These are phyloP conservation scores for Lasioglossum figueresi DNA, from an alignment of 2,888 invertebrate genomes.

Conservation along the genomic window DNA sequence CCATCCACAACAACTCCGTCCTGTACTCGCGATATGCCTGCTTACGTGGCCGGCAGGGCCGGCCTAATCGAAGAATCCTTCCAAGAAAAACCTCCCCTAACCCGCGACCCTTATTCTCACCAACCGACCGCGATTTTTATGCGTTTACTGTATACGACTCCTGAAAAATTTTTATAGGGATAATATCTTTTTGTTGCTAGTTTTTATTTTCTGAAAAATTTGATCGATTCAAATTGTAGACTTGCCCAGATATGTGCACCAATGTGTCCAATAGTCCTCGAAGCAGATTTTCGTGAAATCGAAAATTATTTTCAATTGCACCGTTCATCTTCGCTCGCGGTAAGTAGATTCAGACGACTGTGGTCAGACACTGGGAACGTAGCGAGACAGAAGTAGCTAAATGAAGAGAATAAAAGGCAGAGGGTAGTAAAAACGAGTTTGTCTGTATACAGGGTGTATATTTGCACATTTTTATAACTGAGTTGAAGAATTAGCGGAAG, in stretches of 20 bases:
- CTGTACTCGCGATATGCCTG: conserved; percentile 78
- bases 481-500: conserved; percentile 45
- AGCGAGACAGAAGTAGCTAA: not conserved
- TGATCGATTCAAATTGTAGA: not conserved
- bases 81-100: conserved; percentile 10
- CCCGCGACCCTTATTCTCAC: too few relatives aligned
- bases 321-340: not conserved
- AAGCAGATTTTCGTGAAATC: not conserved
- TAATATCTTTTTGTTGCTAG: not conserved
- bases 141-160: not conserved
- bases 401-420: not conserved
- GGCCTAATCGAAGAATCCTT: conserved; percentile 55
- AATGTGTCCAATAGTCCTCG: not conserved
- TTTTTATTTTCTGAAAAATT: not conserved
- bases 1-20: conserved; percentile 72
- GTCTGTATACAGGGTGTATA: not conserved
- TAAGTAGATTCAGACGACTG: conserved; percentile 48
- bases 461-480: not conserved
- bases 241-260: not conserved
- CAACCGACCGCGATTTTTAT: not conserved
- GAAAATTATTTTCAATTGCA: not conserved
- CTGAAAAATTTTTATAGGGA: not conserved
- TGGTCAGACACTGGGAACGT: conserved; percentile 33
- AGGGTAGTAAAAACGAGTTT: too few relatives aligned
- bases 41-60: conserved; percentile 77